Percentiles rank a stretch among this genome's conserved stretches.
phyloP scores from a whole-genome alignment of 2,113 vertebrate genomes.

The Meleagris gallopavo region DNA sequence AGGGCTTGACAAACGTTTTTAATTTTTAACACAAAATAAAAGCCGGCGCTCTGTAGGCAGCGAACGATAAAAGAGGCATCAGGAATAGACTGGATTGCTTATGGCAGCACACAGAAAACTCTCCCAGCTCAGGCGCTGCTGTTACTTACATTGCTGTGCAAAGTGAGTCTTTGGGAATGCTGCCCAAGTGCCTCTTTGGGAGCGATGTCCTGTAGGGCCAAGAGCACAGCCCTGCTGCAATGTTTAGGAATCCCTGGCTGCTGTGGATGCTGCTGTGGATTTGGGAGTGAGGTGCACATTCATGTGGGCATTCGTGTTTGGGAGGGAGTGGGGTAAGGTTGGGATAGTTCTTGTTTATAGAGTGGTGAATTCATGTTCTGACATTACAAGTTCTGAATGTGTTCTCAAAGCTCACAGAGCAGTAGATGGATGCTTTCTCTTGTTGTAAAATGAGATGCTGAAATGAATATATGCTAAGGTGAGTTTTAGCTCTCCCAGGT shows the following conservation, averaged over 20 bases:
- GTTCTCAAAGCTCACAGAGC: not conserved
- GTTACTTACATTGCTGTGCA: not conserved
- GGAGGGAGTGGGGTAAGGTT: not conserved
- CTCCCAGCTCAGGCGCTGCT: not conserved
- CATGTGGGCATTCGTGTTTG: not conserved
- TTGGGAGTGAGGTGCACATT: not conserved
- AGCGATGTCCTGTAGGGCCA: not conserved
- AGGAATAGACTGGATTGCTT: not conserved
- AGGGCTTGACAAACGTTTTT: not conserved
- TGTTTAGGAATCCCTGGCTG: not conserved
- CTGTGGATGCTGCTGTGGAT: not conserved
- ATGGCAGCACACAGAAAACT: not conserved
- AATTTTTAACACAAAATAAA: not conserved
- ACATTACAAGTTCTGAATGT: not conserved
- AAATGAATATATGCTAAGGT: not conserved
- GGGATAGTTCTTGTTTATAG: not conserved
- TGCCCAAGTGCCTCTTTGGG: not conserved
- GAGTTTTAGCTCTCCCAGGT: constrained; percentile 55
- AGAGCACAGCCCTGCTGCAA: not conserved
- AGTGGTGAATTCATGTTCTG: not conserved
- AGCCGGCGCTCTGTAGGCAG: not conserved
- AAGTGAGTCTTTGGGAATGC: not conserved
- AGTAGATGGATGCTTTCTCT: constrained; percentile 14
- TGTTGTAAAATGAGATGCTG: constrained; percentile 47
- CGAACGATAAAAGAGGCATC: not conserved